These are phyloP conservation scores for Allobates femoralis DNA, from an alignment of 2,797 vertebrate species.

Conservation along the genomic window DNA sequence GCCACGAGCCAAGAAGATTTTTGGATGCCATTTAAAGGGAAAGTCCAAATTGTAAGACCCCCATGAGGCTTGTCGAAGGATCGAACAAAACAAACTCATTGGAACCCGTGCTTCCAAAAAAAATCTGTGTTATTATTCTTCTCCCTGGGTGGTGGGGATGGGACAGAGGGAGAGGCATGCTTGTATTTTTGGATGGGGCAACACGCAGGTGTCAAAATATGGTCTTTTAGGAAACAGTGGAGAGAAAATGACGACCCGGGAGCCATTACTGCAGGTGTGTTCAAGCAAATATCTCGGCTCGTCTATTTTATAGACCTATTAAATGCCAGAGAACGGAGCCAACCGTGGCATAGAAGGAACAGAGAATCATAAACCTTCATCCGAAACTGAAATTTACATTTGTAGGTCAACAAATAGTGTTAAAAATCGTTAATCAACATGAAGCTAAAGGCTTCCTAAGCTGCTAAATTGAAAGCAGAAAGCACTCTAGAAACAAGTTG, in stretches of 20 bases:
- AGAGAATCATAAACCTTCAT: conserved; percentile 63
- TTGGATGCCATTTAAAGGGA: conserved; percentile 20
- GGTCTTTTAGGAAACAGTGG: conserved; percentile 67
- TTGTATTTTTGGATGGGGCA: conserved; percentile 70
- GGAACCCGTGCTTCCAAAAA: conserved; percentile 63
- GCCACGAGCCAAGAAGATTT: conserved; percentile 15
- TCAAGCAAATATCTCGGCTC: conserved; percentile 66
- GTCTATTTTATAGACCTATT: conserved; percentile 66
- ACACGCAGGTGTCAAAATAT: conserved; percentile 75
- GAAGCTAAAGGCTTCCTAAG: conserved; percentile 52
- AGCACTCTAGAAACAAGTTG: conserved; percentile 60
- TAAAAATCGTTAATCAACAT: conserved; percentile 63
- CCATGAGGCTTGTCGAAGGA: conserved; percentile 66
- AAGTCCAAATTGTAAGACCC: conserved; percentile 35
- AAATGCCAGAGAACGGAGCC: conserved; percentile 58
- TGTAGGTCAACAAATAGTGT: conserved; percentile 64
- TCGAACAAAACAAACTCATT: conserved; percentile 66
- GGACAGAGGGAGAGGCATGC: conserved; percentile 63
- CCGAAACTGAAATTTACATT: conserved; percentile 65
- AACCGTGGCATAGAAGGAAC: conserved; percentile 53
- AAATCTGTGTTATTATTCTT: conserved; percentile 60
- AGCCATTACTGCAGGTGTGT: conserved; percentile 71
- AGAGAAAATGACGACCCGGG: conserved; percentile 69
- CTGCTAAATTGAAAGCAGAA: conserved; percentile 55
- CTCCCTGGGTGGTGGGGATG: conserved; percentile 65